phyloP scores from a whole-genome alignment of 1,140 invertebrate species.

The Pinna nobilis region DNA sequence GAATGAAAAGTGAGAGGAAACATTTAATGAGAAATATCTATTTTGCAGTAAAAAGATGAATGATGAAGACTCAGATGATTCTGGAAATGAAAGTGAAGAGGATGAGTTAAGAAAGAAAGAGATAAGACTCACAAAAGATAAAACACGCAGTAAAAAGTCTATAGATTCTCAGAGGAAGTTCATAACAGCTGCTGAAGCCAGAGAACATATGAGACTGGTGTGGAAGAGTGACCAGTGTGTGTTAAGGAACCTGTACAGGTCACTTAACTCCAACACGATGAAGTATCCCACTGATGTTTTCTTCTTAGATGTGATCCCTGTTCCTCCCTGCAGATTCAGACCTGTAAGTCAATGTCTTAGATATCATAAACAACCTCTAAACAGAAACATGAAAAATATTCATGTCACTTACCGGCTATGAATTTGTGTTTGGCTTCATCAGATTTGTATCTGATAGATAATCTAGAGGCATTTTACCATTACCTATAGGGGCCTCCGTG shows the following conservation, averaged over 20 bases:
- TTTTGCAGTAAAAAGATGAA: background rate
- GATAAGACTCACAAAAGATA: constrained; percentile 14
- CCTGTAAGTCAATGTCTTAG: constrained; percentile 78
- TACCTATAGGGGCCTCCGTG: no score
- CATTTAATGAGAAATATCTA: no score
- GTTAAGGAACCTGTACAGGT: constrained; percentile 83
- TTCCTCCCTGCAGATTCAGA: constrained; percentile 90
- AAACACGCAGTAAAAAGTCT: constrained; percentile 31
- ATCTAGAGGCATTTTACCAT: no score
- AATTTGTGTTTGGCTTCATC: no score
- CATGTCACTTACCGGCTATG: no score
- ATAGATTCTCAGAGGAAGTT: constrained; percentile 47
- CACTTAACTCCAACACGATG: constrained; percentile 78
- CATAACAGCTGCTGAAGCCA: constrained; percentile 72
- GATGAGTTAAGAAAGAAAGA: constrained; percentile 39
- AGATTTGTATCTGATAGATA: no score
- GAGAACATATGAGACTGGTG: constrained; percentile 83
- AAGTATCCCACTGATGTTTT: constrained; percentile 89
- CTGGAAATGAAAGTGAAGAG: constrained; percentile 44
- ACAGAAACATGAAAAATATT: no score
- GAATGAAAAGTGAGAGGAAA: no score
- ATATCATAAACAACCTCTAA: background rate
- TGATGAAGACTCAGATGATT: background rate
- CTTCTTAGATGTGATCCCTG: constrained; percentile 89
- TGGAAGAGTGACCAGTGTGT: constrained; percentile 86